phyloP scores from a whole-genome alignment of 2,888 invertebrate species.

The Osmoderma eremita region DNA sequence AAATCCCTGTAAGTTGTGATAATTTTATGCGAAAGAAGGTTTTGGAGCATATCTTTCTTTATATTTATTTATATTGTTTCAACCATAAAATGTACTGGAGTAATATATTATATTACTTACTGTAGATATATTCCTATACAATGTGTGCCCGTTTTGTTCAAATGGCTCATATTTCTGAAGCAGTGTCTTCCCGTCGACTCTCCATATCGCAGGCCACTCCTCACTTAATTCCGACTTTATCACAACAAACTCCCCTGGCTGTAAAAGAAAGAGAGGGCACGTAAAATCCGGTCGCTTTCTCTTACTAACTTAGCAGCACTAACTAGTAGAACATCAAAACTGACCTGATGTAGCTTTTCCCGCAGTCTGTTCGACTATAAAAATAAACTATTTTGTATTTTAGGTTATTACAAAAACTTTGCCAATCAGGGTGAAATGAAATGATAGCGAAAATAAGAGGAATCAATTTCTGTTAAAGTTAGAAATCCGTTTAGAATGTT shows the following conservation, averaged over 20 bases:
- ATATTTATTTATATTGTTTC: too few relatives aligned
- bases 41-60: too few relatives aligned
- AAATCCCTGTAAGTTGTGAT: too few relatives aligned
- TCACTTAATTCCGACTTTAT: slow-evolving; percentile 82
- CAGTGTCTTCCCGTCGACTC: slow-evolving; percentile 86
- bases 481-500: too few relatives aligned
- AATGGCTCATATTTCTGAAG: slow-evolving; percentile 86
- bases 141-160: slow-evolving; percentile 81
- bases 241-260: slow-evolving; percentile 91
- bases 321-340: slow-evolving; percentile 16
- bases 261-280: slow-evolving; percentile 56
- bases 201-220: slow-evolving; percentile 90
- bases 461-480: too few relatives aligned
- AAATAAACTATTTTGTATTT: slow-evolving; percentile 48
- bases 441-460: too few relatives aligned
- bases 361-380: slow-evolving; percentile 52
- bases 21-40: too few relatives aligned
- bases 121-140: slow-evolving; percentile 88
- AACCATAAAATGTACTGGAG: too few relatives aligned
- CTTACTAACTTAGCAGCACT: not conserved
- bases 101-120: slow-evolving; percentile 70
- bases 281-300: not conserved
- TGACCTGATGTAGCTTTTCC: slow-evolving; percentile 57
- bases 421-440: slow-evolving; percentile 1
- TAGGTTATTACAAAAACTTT: not conserved